Conservation (phyloP, 2,113 vertebrate genomes). For the Dermatemys mawii region DNA sequence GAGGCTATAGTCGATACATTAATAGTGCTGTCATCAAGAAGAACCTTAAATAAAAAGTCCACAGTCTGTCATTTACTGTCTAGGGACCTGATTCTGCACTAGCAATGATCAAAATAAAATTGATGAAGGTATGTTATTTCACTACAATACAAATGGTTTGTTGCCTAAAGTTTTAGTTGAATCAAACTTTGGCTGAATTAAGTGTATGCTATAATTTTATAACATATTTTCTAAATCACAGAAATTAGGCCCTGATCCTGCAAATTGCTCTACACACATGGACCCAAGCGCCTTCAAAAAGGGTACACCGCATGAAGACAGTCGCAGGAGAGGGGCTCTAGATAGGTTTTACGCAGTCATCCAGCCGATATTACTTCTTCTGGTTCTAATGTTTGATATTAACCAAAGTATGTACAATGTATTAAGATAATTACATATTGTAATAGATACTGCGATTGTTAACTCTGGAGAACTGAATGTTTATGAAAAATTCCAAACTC, state of each 20-base stretch:
- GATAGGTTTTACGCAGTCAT: neutral
- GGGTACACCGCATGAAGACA: neutral
- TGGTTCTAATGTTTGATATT: neutral
- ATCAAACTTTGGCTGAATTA: neutral
- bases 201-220: neutral
- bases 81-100: neutral
- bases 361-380: neutral
- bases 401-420: neutral
- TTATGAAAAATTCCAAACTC: neutral
- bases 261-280: neutral
- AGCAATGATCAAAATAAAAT: neutral
- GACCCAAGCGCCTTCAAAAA: neutral
- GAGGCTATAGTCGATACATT: slow-evolving; percentile 83
- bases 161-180: neutral
- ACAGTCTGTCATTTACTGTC: neutral
- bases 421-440: neutral
- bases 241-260: neutral
- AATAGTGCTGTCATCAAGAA: slow-evolving; percentile 86
- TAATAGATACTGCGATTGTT: neutral
- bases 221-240: neutral
- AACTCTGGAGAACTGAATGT: neutral
- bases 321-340: neutral
- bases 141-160: neutral
- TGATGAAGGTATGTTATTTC: neutral
- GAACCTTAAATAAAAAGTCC: slow-evolving; percentile 73